These are phyloP conservation scores for Cancer borealis DNA, from an alignment of 2,888 invertebrate species.

Conservation along the genomic window DNA sequence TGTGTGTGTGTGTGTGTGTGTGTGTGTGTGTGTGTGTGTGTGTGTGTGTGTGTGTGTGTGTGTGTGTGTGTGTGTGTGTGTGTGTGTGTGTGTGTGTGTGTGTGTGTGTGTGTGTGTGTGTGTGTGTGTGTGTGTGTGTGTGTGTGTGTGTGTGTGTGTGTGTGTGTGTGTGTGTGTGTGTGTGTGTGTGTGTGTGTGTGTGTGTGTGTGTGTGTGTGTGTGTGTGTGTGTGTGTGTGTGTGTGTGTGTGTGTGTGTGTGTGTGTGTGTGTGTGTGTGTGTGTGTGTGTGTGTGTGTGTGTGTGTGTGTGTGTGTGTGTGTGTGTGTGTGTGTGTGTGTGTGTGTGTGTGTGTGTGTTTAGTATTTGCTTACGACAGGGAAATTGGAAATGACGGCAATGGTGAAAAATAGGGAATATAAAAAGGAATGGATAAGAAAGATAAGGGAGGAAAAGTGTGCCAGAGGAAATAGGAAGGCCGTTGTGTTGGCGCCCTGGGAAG, in stretches of 20 bases:
- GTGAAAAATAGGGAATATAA: constrained; percentile 57
- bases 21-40: not conserved
- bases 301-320: constrained; percentile 62
- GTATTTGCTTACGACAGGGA: not conserved
- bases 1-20: constrained; percentile 53
- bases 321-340: constrained; percentile 59
- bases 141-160: not conserved
- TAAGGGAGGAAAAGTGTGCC: constrained; percentile 12
- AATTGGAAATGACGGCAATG: constrained; percentile 70
- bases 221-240: not conserved
- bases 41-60: not conserved
- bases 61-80: not conserved
- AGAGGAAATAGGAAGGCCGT: not conserved
- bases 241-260: not conserved
- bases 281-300: constrained; percentile 49
- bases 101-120: not conserved
- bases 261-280: not conserved
- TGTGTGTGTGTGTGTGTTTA: constrained; percentile 52
- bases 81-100: not conserved
- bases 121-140: not conserved
- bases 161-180: constrained; percentile 40
- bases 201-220: not conserved
- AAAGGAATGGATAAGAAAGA: not conserved
- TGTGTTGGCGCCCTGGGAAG: constrained; percentile 39
- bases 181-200: constrained; percentile 51